phyloP scores from a whole-genome alignment of 2,113 vertebrate genomes.

The Coracopsis vasa region DNA sequence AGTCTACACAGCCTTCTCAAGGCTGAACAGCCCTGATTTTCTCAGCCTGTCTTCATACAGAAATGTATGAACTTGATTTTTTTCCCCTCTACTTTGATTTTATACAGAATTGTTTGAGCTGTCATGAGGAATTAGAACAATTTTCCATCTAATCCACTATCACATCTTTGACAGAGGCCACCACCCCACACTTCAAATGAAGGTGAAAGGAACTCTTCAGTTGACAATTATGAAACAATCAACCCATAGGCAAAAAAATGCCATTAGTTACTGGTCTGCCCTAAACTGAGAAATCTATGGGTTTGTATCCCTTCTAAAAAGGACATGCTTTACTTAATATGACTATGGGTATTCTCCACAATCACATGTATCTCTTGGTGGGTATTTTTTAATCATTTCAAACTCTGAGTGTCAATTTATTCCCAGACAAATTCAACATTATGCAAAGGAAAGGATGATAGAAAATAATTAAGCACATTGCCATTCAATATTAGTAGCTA shows the following conservation, averaged over 20 bases:
- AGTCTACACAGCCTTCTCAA: background rate
- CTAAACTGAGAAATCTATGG: background rate
- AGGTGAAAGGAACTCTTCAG: constrained; percentile 11
- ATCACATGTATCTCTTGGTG: background rate
- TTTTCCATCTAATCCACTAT: background rate
- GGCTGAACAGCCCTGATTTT: background rate
- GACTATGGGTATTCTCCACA: background rate
- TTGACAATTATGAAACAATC: constrained; percentile 37
- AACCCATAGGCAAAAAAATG: constrained; percentile 18
- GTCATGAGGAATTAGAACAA: constrained; percentile 32
- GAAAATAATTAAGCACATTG: background rate
- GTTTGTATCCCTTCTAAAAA: background rate
- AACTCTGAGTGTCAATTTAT: background rate
- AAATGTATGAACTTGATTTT: background rate
- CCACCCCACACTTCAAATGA: constrained; percentile 9
- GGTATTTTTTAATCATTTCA: background rate
- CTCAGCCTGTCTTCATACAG: background rate
- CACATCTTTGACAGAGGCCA: constrained; percentile 46
- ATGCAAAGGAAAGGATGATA: background rate
- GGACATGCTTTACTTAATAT: background rate
- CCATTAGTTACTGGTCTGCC: background rate
- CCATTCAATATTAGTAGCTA: background rate
- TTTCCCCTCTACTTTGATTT: background rate
- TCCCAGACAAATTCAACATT: background rate
- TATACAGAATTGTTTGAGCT: constrained; percentile 4